These are phyloP conservation scores for Crossaster papposus DNA, from an alignment of 53 echinoderm and acorn worm genomes.

Conservation along the genomic window DNA sequence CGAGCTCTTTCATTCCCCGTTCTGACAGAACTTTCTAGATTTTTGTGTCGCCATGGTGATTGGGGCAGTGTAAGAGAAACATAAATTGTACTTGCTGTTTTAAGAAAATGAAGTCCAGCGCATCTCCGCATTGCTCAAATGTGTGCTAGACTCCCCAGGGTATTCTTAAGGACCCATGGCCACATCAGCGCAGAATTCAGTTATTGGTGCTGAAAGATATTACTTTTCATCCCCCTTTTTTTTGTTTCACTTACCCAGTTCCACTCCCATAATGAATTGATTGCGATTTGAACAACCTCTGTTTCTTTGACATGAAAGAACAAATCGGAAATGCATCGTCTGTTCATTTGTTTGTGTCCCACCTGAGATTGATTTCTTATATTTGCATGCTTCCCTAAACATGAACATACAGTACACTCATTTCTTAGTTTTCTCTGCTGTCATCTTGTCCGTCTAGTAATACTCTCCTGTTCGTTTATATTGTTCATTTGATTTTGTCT, in stretches of 20 bases:
- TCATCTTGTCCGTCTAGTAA: too few species aligned
- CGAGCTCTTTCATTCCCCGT: background rate
- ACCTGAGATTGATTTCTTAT: too few species aligned
- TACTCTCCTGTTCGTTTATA: too few species aligned
- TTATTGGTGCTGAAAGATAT: background rate
- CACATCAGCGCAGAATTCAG: slow-evolving; percentile 15
- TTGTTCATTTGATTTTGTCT: too few species aligned
- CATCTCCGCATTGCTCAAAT: slow-evolving; percentile 16
- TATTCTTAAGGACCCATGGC: slow-evolving; percentile 10
- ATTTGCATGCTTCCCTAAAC: too few species aligned
- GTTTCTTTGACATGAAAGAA: too few species aligned
- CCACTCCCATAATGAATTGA: background rate
- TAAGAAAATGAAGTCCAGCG: background rate
- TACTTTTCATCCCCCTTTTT: background rate
- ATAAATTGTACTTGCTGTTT: background rate
- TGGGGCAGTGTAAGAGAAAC: background rate
- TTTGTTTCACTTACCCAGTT: background rate
- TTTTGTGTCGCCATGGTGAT: background rate
- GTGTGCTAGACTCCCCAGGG: background rate
- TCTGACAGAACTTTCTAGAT: background rate
- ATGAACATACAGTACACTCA: too few species aligned
- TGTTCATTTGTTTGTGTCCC: too few species aligned
- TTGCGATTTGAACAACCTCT: background rate
- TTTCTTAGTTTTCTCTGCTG: too few species aligned
- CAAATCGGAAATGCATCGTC: too few species aligned